Base-by-base conservation (phyloP, 1,140 invertebrate genomes). In the Eupeodes corollae region DNA sequence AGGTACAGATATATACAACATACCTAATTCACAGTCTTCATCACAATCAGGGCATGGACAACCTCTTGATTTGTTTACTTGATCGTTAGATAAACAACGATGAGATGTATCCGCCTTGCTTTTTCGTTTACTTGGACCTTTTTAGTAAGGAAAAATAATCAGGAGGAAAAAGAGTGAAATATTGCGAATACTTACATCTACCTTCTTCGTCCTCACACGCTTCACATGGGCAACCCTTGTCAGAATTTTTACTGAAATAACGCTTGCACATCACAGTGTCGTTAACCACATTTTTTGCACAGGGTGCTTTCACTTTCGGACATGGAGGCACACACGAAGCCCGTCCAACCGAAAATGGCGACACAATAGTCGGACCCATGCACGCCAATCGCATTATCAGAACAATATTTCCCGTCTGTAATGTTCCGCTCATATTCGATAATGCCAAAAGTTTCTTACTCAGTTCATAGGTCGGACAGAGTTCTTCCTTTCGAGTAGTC, bases 331-430 rank as follows among this genome's bases (percentile, higher is more conserved):
- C 13, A 44, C 31, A 12, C 16, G 40, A 13, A 26, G 32, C 21
- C 3, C 12, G 15, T 18, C 42, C 45, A 21, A 60, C 57, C 12
- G 60, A 48, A 35, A 66, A 66, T 1, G 52, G 32, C 10, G 57
- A 57, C 0, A 67, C 63, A 41, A 67, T 62, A 1, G 61, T 34
- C 1, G 63, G 63, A 0, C 63, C 63, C 53, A 61, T 62, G 50
- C 57, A 62, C 0, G 66, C 54, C 21, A 67, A 16, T 6, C 61
- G 51, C 42, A 67, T 56, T 15, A 62, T 54, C 0, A 66, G 31
- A 9, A 67, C 63, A 18, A 67, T 57, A 44, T 67, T 67, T 3
- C 63, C 63, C 0, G 63, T 67, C 49, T 67, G 63, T 40, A 56
- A 54, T 42, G 61, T 56, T 48, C 59, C 57, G 8, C 21, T 26